Base-by-base conservation (phyloP, 2,888 invertebrate species). In the Apodemia duryi region DNA sequence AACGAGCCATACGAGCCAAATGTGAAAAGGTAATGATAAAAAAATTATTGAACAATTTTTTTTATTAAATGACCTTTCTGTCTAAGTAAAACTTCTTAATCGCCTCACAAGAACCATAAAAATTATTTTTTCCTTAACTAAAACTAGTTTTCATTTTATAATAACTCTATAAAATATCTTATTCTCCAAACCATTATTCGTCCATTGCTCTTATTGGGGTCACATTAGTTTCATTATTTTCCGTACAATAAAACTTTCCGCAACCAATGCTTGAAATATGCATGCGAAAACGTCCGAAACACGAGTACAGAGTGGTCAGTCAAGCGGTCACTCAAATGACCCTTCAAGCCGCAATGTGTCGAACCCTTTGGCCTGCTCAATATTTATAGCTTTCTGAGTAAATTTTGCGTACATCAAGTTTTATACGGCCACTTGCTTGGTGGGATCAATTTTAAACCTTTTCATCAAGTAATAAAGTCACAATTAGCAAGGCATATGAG, bases 311-410 rank as follows among this genome's bases (percentile, higher is more conserved):
- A 63, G 65, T 64, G 70, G 68, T 65, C 83, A 78, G 62, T 74
- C 72, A 78, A 76, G 78, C 84, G 80, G 69, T 75, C 78, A 75
- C 75, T 80, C 76, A 80, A 85, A 84, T 81, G 84, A 79, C 76
- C 78, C 83, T 66, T 80, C 80, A 75, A 70, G 74, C 70, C 68
- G 67, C 71, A 76, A 63, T 63, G 64, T 65, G 46, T 46, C 46
- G 65, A 80, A 82, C 82, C 83, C 85, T 81, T 83, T 83, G 72
- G 75, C 68, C 70, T 74, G 78, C 78, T 81, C 81, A 81, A 81
- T 85, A 85, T 86, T 86, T 86, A 86, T 84, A 78, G 77, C 77
- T 70, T 74, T 77, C 75, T 73, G 75, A 78, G 74, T 78, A 76
- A 83, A 80, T 84, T 81, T 80, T 72, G 76, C 77, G 78, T 76